Percentiles rank a stretch among this genome's conserved stretches.
Conservation (phyloP, 2,113 vertebrate genomes). For the Xiphophorus couchianus region DNA sequence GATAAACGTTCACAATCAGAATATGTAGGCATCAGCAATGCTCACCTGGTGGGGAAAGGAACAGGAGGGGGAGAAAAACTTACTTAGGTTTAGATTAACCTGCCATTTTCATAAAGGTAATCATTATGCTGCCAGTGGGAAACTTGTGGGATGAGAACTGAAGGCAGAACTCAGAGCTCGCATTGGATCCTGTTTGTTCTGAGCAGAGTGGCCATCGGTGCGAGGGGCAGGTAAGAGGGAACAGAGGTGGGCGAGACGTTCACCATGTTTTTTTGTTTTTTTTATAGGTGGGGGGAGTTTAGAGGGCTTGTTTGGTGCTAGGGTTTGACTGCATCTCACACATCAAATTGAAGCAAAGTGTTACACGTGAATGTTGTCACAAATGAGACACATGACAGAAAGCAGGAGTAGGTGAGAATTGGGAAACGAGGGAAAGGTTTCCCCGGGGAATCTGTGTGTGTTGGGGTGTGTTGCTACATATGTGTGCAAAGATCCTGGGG, state of each 20-base stretch:
- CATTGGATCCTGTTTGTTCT: constrained; percentile 70
- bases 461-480: constrained; percentile 16
- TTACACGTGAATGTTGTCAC: constrained; percentile 81
- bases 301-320: constrained; percentile 39
- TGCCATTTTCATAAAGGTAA: constrained; percentile 78
- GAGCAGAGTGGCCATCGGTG: constrained; percentile 60
- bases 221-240: constrained; percentile 45
- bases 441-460: constrained; percentile 62
- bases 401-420: constrained; percentile 81
- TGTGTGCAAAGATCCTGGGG: constrained; percentile 22
- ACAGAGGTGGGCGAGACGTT: constrained; percentile 46
- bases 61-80: constrained; percentile 40
- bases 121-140: constrained; percentile 80
- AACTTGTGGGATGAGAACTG: constrained; percentile 71
- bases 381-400: constrained; percentile 74
- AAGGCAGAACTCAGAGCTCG: constrained; percentile 65
- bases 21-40: constrained; percentile 54
- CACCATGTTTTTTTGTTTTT: not conserved
- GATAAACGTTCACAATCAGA: constrained; percentile 66
- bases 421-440: constrained; percentile 70
- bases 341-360: constrained; percentile 83
- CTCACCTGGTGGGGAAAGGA: constrained; percentile 76
- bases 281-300: constrained; percentile 15
- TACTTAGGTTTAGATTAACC: constrained; percentile 72
- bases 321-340: constrained; percentile 79